These are phyloP conservation scores for Lordiphosa fenestrarum DNA, from an alignment of 2,888 invertebrate genomes.

Conservation along the genomic window DNA sequence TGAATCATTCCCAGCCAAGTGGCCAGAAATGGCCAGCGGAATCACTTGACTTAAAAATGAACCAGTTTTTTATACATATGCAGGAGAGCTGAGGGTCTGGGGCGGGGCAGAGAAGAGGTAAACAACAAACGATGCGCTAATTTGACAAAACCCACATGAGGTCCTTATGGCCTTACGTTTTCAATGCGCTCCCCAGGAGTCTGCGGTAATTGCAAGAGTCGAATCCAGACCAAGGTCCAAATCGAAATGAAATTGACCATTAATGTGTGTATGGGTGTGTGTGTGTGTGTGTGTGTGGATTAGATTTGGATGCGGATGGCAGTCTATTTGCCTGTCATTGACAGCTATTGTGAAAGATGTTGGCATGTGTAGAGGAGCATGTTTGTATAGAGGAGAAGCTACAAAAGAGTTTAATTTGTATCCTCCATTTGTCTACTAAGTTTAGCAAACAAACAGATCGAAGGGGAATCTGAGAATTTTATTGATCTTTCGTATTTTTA, in stretches of 20 bases:
- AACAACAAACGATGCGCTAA: slow-evolving; percentile 73
- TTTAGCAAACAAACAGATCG: too few species aligned
- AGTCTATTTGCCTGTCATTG: slow-evolving; percentile 35
- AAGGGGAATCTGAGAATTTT: too few species aligned
- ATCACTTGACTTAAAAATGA: slow-evolving; percentile 53
- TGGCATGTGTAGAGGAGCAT: slow-evolving; percentile 28
- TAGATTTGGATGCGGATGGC: slow-evolving; percentile 21
- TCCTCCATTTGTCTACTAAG: too few species aligned
- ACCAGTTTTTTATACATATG: slow-evolving; percentile 49
- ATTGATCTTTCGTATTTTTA: too few species aligned
- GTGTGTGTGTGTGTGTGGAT: slow-evolving; percentile 32
- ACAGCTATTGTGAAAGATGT: slow-evolving; percentile 44
- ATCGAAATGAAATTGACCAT: slow-evolving; percentile 75
- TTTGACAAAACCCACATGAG: slow-evolving; percentile 74
- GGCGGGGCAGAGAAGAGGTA: slow-evolving; percentile 16
- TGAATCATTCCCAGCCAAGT: slow-evolving; percentile 43
- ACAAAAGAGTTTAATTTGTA: too few species aligned
- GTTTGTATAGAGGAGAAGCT: too few species aligned
- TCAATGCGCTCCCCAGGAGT: slow-evolving; percentile 68
- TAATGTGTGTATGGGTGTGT: slow-evolving; percentile 56
- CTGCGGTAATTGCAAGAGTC: slow-evolving; percentile 65
- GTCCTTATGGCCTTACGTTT: slow-evolving; percentile 54
- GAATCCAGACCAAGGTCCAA: slow-evolving; percentile 46
- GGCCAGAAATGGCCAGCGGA: slow-evolving; percentile 15
- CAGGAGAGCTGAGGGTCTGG: too few species aligned